phyloP scores from a whole-genome alignment of 2,113 vertebrate species.

The Leucopsar rothschildi region DNA sequence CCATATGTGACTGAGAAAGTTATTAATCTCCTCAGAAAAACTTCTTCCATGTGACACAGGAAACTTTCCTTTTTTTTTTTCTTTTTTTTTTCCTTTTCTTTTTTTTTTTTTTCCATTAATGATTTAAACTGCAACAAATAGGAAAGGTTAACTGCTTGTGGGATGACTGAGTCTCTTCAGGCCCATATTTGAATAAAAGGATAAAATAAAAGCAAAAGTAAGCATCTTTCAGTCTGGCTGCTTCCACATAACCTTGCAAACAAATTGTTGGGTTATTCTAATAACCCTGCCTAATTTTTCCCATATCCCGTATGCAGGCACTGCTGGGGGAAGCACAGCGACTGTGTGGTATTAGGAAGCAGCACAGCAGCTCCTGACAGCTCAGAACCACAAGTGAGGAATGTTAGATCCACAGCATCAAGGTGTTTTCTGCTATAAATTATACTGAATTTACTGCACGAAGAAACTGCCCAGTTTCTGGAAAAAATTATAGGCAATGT shows the following conservation, averaged over 20 bases:
- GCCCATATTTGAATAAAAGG: not conserved
- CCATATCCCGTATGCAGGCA: fast-evolving
- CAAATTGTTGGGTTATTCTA: not conserved
- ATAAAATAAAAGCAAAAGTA: not conserved
- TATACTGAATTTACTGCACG: slow-evolving; percentile 1
- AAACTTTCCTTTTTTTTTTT: not conserved
- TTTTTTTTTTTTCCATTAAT: not conserved
- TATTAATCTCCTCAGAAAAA: slow-evolving; percentile 53
- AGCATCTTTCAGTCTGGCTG: not conserved
- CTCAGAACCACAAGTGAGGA: not conserved
- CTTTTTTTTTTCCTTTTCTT: not conserved
- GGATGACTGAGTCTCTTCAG: not conserved
- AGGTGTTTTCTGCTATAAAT: slow-evolving; percentile 34
- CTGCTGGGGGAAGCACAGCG: not conserved
- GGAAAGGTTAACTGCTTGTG: not conserved
- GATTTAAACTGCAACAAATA: not conserved
- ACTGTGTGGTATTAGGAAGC: not conserved
- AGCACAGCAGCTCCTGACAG: not conserved
- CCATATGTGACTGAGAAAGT: slow-evolving; percentile 5
- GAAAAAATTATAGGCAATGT: slow-evolving; percentile 49
- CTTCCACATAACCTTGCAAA: not conserved
- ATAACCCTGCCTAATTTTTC: not conserved
- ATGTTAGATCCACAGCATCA: slow-evolving; percentile 4
- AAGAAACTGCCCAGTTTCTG: slow-evolving; percentile 23
- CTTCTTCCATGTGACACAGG: not conserved